A percentile compares a stretch with the other conserved stretches of the same genome.
Evolutionary conservation across 2,888 invertebrate genomes (phyloP).

Genomic region (Drosophila infuscata): DNA sequence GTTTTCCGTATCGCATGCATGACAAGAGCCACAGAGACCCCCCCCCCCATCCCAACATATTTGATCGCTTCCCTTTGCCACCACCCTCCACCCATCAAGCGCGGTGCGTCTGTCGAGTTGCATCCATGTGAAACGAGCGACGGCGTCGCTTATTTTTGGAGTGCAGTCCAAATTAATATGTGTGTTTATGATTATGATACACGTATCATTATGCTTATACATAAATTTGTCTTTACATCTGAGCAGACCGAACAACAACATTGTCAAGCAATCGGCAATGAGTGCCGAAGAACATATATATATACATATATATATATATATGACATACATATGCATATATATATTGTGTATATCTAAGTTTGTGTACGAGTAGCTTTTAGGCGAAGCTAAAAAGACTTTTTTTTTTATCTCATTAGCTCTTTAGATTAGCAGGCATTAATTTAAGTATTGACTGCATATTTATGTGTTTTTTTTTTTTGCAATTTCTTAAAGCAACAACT

Average conservation of each 20-base stretch:
- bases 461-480: not conserved
- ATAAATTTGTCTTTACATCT: conserved; percentile 53
- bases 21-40: conserved; percentile 44
- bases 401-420: not conserved
- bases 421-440: not conserved
- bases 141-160: conserved; percentile 74
- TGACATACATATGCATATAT: not conserved
- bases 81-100: not conserved
- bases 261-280: conserved; percentile 42
- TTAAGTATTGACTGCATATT: not conserved
- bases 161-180: conserved; percentile 77
- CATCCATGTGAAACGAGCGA: conserved; percentile 74
- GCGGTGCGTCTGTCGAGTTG: conserved; percentile 49
- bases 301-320: not conserved
- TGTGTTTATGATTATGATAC: conserved; percentile 79
- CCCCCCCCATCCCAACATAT: not conserved
- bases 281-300: conserved; percentile 6
- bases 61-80: conserved; percentile 4
- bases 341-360: not conserved
- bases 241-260: conserved; percentile 38
- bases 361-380: not conserved
- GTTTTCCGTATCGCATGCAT: conserved; percentile 69
- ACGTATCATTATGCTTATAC: conserved; percentile 62
- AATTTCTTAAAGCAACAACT: conserved; percentile 17
- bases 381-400: not conserved